phyloP scores from a whole-genome alignment of 1,140 invertebrate species.

The Holotrichia oblita region DNA sequence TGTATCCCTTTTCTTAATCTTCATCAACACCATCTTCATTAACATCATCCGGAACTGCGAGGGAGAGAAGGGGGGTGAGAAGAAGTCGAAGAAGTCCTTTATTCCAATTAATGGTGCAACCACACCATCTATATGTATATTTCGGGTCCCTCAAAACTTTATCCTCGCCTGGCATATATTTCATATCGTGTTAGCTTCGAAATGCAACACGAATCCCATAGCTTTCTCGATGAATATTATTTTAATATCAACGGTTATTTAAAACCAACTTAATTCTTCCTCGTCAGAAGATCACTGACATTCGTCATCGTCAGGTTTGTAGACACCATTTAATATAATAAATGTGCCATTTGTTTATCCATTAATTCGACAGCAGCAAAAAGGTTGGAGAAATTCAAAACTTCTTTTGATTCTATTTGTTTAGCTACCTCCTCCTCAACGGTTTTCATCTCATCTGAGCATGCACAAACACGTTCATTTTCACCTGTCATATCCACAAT shows the following conservation, averaged over 20 bases:
- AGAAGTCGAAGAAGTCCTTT: constrained; percentile 95
- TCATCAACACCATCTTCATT: constrained; percentile 77
- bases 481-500: constrained; percentile 50
- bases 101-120: too few species aligned
- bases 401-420: constrained; percentile 50
- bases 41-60: constrained; percentile 69
- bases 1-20: constrained; percentile 81
- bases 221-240: too few species aligned
- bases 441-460: constrained; percentile 55
- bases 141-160: constrained; percentile 81
- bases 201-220: constrained; percentile 60
- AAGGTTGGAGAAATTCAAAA: constrained; percentile 50
- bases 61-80: constrained; percentile 94
- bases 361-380: constrained; percentile 51
- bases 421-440: constrained; percentile 57
- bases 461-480: constrained; percentile 54
- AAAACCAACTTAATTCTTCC: constrained; percentile 68
- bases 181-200: constrained; percentile 93
- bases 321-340: constrained; percentile 79
- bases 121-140: too few species aligned
- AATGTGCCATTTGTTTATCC: constrained; percentile 75
- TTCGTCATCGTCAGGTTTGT: constrained; percentile 92
- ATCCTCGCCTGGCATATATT: constrained; percentile 86
- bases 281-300: constrained; percentile 82
- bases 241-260: too few species aligned